Evolutionary conservation across 2,888 invertebrate species (phyloP).

Genomic region (Julus scanicus): DNA sequence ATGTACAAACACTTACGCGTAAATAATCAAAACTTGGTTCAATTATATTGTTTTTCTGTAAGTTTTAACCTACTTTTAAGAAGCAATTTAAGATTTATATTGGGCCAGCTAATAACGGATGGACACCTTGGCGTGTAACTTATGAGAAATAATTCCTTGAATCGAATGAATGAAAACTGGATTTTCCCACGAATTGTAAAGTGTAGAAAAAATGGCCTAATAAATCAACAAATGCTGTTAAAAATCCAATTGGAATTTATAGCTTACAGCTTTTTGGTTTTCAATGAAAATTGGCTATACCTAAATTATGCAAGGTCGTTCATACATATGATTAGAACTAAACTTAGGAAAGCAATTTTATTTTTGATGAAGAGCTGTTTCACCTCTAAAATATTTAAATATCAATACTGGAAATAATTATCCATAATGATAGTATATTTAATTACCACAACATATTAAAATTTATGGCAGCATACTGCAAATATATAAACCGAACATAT

Average conservation of each 20-base stretch:
- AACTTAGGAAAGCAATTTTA: not conserved
- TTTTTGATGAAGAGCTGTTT: not conserved
- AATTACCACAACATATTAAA: no score
- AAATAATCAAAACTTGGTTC: not conserved
- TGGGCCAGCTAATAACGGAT: not conserved
- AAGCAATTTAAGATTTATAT: not conserved
- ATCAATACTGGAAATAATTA: no score
- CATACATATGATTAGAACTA: not conserved
- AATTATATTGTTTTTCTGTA: not conserved
- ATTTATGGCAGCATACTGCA: no score
- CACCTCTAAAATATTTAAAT: not conserved
- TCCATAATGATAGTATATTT: no score
- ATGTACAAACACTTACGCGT: not conserved
- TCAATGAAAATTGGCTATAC: not conserved
- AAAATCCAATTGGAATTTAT: not conserved
- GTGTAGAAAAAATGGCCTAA: not conserved
- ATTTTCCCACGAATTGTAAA: slow-evolving; percentile 28
- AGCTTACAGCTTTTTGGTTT: not conserved
- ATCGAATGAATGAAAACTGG: not conserved
- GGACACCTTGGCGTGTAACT: not conserved
- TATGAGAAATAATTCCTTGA: not conserved
- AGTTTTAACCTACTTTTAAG: slow-evolving; percentile 20
- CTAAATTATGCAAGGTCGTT: not conserved
- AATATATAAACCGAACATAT: no score
- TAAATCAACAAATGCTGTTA: not conserved